These are phyloP conservation scores for Lasioglossum baleicum DNA, from an alignment of 1,140 invertebrate species.

Conservation along the genomic window DNA sequence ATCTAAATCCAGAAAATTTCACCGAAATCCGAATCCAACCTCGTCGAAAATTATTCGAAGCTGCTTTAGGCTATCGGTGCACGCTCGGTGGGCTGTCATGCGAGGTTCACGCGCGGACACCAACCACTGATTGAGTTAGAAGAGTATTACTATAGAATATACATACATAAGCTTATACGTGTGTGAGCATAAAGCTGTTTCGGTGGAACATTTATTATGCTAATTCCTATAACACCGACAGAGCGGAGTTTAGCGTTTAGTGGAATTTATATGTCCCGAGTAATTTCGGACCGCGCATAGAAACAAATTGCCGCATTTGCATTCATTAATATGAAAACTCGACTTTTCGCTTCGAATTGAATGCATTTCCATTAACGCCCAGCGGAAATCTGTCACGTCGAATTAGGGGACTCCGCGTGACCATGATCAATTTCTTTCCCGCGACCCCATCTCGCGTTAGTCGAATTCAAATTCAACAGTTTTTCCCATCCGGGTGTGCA, in stretches of 20 bases:
- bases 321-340: not conserved
- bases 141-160: not conserved
- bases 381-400: too few species aligned
- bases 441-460: too few species aligned
- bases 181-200: not conserved
- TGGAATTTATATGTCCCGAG: not conserved
- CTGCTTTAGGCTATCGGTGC: not conserved
- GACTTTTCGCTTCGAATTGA: not conserved
- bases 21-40: not conserved
- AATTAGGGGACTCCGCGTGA: too few species aligned
- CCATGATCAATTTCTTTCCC: too few species aligned
- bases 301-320: not conserved
- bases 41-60: not conserved
- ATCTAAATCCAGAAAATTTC: not conserved
- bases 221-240: not conserved
- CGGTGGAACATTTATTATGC: not conserved
- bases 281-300: not conserved
- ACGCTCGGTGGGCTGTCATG: not conserved
- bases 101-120: not conserved
- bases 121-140: slow-evolving; percentile 2
- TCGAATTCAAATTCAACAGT: too few species aligned
- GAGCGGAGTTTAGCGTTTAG: not conserved
- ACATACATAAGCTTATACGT: too few species aligned
- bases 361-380: too few species aligned
- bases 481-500: too few species aligned